Percentiles rank a stretch among this genome's conserved stretches.
phyloP scores from a whole-genome alignment of 2,888 invertebrate genomes.

The Molanna angustata region DNA sequence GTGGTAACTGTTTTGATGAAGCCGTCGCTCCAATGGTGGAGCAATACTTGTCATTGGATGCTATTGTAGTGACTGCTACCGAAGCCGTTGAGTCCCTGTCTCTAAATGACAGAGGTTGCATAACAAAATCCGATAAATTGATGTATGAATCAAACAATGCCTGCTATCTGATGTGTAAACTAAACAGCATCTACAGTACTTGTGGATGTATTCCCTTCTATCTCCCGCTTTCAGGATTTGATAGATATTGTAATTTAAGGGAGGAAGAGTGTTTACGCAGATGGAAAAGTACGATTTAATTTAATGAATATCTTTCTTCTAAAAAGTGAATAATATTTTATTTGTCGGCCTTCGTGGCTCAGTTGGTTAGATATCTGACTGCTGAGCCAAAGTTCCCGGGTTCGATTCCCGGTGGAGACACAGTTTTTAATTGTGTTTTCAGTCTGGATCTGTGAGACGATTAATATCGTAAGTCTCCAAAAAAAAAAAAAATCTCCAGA shows the following conservation, averaged over 20 bases:
- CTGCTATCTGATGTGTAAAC: slow-evolving; percentile 57
- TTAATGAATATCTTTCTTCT: too few relatives aligned
- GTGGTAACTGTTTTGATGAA: slow-evolving; percentile 49
- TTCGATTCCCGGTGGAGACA: too few relatives aligned
- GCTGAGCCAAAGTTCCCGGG: too few relatives aligned
- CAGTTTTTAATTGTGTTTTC: too few relatives aligned
- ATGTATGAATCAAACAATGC: slow-evolving; percentile 55
- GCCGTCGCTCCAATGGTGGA: slow-evolving; percentile 37
- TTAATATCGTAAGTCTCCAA: too few relatives aligned
- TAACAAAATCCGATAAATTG: slow-evolving; percentile 55
- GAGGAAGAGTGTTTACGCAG: slow-evolving; percentile 52
- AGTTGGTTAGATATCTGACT: too few relatives aligned
- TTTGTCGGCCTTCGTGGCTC: too few relatives aligned
- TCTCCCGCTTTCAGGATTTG: slow-evolving; percentile 48
- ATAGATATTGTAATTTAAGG: slow-evolving; percentile 50
- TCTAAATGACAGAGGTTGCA: slow-evolving; percentile 52
- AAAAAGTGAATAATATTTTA: too few relatives aligned
- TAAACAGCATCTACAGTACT: slow-evolving; percentile 49
- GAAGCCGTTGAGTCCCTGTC: slow-evolving; percentile 49
- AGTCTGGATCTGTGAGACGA: too few relatives aligned
- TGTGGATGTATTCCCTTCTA: slow-evolving; percentile 60
- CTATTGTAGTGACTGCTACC: slow-evolving; percentile 38
- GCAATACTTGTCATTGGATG: slow-evolving; percentile 33
- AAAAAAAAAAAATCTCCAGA: too few relatives aligned
- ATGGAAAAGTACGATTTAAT: slow-evolving; percentile 36